A percentile compares a stretch with the other conserved stretches of the same genome.
These are phyloP conservation scores for Andrena haemorrhoa DNA, from an alignment of 2,888 invertebrate genomes.

Conservation along the genomic window DNA sequence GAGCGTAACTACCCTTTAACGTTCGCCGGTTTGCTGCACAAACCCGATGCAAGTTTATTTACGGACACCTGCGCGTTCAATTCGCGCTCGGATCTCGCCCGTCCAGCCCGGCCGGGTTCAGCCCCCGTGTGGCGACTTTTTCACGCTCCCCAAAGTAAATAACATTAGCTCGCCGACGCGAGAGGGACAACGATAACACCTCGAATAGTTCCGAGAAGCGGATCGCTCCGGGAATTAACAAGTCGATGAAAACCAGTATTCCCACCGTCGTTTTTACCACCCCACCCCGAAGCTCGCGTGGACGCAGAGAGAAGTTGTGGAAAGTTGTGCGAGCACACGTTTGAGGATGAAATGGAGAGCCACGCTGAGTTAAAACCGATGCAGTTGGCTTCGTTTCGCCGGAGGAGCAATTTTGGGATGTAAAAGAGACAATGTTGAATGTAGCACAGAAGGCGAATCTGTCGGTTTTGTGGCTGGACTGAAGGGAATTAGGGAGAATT, in stretches of 20 bases:
- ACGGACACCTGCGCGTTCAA: conserved; percentile 76
- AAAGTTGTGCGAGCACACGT: conserved; percentile 20
- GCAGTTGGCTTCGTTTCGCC: not conserved
- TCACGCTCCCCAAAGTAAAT: conserved; percentile 45
- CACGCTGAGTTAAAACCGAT: not conserved
- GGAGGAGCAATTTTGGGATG: too few relatives aligned
- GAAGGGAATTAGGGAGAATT: too few relatives aligned
- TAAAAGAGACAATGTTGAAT: too few relatives aligned
- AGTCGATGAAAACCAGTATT: conserved; percentile 53
- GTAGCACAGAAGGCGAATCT: too few relatives aligned
- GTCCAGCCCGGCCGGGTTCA: conserved; percentile 10
- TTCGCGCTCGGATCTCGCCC: conserved; percentile 70
- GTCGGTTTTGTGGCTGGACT: too few relatives aligned
- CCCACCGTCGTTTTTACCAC: conserved; percentile 36
- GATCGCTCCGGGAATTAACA: conserved; percentile 51
- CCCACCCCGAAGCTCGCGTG: not conserved
- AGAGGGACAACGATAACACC: conserved; percentile 50
- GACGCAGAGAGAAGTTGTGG: not conserved
- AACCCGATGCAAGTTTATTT: conserved; percentile 78
- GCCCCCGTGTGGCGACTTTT: not conserved
- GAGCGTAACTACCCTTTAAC: conserved; percentile 76
- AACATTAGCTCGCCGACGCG: conserved; percentile 49
- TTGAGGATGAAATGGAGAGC: not conserved
- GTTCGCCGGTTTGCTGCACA: conserved; percentile 74
- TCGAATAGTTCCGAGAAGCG: conserved; percentile 50